Conservation (phyloP, 2,113 vertebrate species). For the Arizona elegans region DNA sequence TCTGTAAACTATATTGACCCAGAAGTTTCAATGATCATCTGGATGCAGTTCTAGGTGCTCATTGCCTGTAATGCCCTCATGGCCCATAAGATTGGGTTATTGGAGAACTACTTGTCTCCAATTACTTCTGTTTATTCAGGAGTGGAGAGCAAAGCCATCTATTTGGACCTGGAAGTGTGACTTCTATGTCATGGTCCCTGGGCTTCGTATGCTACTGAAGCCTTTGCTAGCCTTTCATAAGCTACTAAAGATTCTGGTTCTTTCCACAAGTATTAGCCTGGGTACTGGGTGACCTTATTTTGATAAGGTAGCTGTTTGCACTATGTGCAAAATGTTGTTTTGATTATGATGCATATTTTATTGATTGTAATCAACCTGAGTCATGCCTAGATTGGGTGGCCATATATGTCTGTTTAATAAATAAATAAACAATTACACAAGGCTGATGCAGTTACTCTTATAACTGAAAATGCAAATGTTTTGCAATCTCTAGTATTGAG, state of each 20-base stretch:
- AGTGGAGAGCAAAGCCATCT: not conserved
- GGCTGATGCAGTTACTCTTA: not conserved
- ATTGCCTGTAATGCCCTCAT: not conserved
- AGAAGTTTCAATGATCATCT: not conserved
- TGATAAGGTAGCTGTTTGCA: not conserved
- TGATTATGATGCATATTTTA: not conserved
- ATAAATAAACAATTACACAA: not conserved
- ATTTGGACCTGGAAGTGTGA: not conserved
- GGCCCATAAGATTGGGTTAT: not conserved
- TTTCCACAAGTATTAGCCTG: not conserved
- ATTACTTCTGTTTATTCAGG: not conserved
- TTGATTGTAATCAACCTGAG: not conserved
- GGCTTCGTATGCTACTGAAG: not conserved
- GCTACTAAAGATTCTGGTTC: not conserved
- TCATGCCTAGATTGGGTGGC: not conserved
- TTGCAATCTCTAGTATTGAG: not conserved
- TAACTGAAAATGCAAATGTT: not conserved
- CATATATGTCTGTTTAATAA: not conserved
- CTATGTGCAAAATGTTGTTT: not conserved
- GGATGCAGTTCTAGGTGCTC: not conserved
- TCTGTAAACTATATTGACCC: not conserved
- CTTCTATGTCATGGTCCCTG: not conserved
- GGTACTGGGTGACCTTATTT: not conserved
- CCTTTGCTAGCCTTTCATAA: not conserved
- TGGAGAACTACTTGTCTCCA: not conserved